A percentile compares a stretch with the other conserved stretches of the same genome.
These are phyloP conservation scores for Lineus longissimus DNA, from an alignment of 1,140 invertebrate genomes.

Conservation along the genomic window DNA sequence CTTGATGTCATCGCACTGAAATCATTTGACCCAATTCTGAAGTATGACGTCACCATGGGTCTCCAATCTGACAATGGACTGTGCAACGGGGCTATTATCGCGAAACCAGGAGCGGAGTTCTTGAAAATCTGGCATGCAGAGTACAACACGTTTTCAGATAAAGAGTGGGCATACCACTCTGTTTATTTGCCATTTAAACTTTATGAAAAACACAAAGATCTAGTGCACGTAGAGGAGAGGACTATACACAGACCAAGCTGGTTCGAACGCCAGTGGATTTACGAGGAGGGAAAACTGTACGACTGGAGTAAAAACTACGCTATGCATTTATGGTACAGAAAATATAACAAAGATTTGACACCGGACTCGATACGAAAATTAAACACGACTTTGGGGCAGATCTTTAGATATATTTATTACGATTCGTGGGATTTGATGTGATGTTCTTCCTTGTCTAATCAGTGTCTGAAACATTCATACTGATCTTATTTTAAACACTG, in stretches of 20 bases:
- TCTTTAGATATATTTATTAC: slow-evolving; percentile 18
- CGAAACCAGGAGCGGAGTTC: background rate
- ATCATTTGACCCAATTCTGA: slow-evolving; percentile 18
- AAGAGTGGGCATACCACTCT: background rate
- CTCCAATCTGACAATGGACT: slow-evolving; percentile 12
- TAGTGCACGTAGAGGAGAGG: slow-evolving; percentile 22
- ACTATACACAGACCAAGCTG: slow-evolving; percentile 22
- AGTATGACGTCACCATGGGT: slow-evolving; percentile 21
- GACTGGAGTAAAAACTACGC: slow-evolving; percentile 25
- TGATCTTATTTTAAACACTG: too few species aligned
- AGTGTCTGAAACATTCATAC: too few species aligned
- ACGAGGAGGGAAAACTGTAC: slow-evolving; percentile 12
- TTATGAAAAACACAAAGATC: slow-evolving; percentile 7
- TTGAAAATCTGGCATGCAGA: background rate
- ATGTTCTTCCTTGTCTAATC: too few species aligned
- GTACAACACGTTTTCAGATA: background rate
- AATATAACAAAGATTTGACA: background rate
- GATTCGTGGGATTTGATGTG: too few species aligned
- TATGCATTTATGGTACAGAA: slow-evolving; percentile 23
- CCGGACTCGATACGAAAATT: slow-evolving; percentile 2
- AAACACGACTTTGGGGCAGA: slow-evolving; percentile 17
- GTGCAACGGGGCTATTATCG: background rate
- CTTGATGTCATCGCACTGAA: slow-evolving; percentile 26
- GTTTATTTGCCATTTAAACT: background rate
- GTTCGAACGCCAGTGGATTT: slow-evolving; percentile 15